Percentiles rank a stretch among this genome's conserved stretches.
Conservation (phyloP, 2,888 invertebrate species). For the Erebia epiphron region DNA sequence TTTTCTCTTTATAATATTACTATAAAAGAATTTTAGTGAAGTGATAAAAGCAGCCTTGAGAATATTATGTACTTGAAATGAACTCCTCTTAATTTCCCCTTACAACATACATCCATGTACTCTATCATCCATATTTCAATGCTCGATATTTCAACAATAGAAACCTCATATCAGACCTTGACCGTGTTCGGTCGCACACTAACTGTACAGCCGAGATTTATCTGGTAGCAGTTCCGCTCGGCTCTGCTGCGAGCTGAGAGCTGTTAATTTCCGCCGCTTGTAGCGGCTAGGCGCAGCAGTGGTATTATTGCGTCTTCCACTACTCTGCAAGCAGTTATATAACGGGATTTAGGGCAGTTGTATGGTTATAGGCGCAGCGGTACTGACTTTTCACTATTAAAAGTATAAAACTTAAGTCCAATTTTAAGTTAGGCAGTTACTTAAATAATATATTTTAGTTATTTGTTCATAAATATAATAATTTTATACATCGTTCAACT, state of each 20-base stretch:
- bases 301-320: slow-evolving; percentile 76
- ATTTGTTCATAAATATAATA: too few species aligned
- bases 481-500: too few species aligned
- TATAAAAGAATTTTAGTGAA: too few species aligned
- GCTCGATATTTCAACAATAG: slow-evolving; percentile 17
- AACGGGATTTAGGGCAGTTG: slow-evolving; percentile 51
- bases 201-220: slow-evolving; percentile 55
- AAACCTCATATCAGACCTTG: slow-evolving; percentile 34
- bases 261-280: slow-evolving; percentile 80
- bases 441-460: too few species aligned
- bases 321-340: slow-evolving; percentile 74
- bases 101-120: not conserved
- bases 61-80: too few species aligned
- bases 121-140: not conserved
- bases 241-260: slow-evolving; percentile 58
- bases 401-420: not conserved
- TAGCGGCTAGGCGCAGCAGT: slow-evolving; percentile 67
- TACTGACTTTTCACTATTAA: not conserved
- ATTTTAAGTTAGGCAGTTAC: too few species aligned
- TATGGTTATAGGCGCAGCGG: slow-evolving; percentile 39
- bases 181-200: slow-evolving; percentile 35
- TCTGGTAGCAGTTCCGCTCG: slow-evolving; percentile 61
- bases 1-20: too few species aligned
- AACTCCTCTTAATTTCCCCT: not conserved
- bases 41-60: too few species aligned